phyloP scores from a whole-genome alignment of 2,888 invertebrate genomes.

The Hydrotaea cyrtoneurina region DNA sequence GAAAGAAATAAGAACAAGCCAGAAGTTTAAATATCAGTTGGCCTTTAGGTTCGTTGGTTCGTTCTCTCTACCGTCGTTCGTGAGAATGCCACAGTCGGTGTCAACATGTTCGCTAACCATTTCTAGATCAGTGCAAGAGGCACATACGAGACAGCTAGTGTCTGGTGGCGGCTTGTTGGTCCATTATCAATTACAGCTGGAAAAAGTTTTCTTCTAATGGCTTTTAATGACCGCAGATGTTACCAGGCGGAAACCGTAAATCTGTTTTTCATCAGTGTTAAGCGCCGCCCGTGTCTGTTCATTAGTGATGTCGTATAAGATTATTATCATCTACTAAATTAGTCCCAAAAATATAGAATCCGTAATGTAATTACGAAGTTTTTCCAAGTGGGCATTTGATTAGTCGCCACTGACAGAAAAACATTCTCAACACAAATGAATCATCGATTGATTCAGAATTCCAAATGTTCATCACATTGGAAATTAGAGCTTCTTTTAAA shows the following conservation, averaged over 20 bases:
- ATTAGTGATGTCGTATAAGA: background rate
- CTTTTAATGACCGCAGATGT: background rate
- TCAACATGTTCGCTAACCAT: background rate
- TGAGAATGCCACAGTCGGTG: background rate
- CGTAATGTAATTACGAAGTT: too few species aligned
- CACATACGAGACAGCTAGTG: background rate
- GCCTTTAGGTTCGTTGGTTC: slow-evolving; percentile 43
- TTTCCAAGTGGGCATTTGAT: too few species aligned
- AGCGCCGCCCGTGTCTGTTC: background rate
- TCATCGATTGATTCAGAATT: too few species aligned
- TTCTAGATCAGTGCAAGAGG: background rate
- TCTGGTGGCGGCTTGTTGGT: background rate
- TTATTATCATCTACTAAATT: too few species aligned
- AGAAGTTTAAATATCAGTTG: slow-evolving; percentile 48
- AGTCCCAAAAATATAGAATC: too few species aligned
- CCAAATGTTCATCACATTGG: too few species aligned
- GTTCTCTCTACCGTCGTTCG: background rate
- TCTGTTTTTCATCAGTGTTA: background rate
- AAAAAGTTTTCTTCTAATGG: slow-evolving; percentile 15
- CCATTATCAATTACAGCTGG: background rate
- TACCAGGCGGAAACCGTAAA: background rate
- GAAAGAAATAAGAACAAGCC: slow-evolving; percentile 14
- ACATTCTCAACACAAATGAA: too few species aligned
- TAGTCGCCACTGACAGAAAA: too few species aligned
- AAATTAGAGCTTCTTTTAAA: too few species aligned